Base-by-base conservation (phyloP, 1,140 invertebrate species). In the Maniola jurtina region DNA sequence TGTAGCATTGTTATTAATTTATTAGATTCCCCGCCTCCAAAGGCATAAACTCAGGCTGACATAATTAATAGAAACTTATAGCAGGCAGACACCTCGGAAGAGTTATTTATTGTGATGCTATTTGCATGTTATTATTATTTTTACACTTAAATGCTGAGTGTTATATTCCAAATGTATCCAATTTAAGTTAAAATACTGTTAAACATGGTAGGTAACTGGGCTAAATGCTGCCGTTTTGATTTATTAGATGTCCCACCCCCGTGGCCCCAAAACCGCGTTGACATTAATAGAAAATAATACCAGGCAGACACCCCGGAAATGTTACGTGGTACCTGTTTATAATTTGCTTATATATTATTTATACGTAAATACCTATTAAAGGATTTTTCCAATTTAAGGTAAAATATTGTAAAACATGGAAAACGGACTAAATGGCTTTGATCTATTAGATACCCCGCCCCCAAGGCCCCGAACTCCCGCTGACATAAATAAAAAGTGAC, bases 401-500 rank as follows among this genome's bases (percentile, higher is more conserved):
- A 25, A 2, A 25, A 1, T 25, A 25, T 25, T 55, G 52, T 55
- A 55, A 55, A 55, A 55, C 52, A 55, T 55, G 52, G 52, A 11
- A 55, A 55, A 25, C 2, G 52, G 16, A 25, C 25, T 55, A 55
- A 55, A 34, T 55, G 16, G 52, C 25, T 55, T 55, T 55, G 52
- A 55, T 55, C 34, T 34, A 55, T 55, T 7, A 34, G 52, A 8
- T 34, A 9, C 52, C 52, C 25, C 52, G 52, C 52, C 52, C 33
- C 52, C 16, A 9, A 11, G 34, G 52, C 25, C 52, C 52, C 25
- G 13, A 55, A 55, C 33, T 55, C 52, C 25, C 16, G 52, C 52
- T 55, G 52, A 55, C 52, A 55, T 55, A 55, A 55, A 55, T 55
- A 55, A 25, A 34, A 55, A 34, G 52, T 34, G 52, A 13, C 52